Base-by-base conservation (phyloP, 2,888 invertebrate genomes). In the Holacanthella duospinosa region DNA sequence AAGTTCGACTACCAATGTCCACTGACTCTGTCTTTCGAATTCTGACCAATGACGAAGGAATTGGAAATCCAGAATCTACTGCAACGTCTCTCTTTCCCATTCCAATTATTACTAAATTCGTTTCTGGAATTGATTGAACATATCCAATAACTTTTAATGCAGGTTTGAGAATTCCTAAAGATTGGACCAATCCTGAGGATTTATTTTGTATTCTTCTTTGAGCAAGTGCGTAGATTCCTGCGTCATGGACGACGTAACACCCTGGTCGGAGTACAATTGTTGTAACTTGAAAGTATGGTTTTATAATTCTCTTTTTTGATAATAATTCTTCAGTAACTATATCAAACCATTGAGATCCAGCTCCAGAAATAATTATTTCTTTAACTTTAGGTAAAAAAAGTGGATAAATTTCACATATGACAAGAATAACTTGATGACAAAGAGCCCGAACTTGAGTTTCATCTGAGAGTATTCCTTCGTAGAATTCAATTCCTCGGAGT, bases 301-400 rank as follows among this genome's bases (percentile, higher is more conserved):
- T 16, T 12, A 25, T 6, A 6, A 12, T 21, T 25, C 21, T 53
- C 29, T 58, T 28, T 25, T 27, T 28, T 19, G 55, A 55, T 4
- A 56, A 21, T 21, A 69, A 65, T 60, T 67, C 66, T 54, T 71
- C 66, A n/a, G 71, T 66, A 3, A 71, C 68, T 27, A 69, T 36
- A 58, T 71, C 69, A 60, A 68, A 66, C 68, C 68, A 71, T n/a
- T 66, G 61, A 1, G 71, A 66, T 1, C 71, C 71, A 9, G 68
- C 64, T 26, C 68, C 71, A 4, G 69, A 56, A 3, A 69, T 58
- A 9, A 69, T 64, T 1, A 29, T 43, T 6, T 55, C 44, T 6
- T 16, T 16, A 36, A 36, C 6, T 9, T 36, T 36, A 9, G 6
- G 36, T 16, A 6, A 9, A 36, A 36, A 16, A 21, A 4, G 48